Evolutionary conservation across 2,797 vertebrate species (phyloP).

Genomic region (Chiloscyllium punctatum): DNA sequence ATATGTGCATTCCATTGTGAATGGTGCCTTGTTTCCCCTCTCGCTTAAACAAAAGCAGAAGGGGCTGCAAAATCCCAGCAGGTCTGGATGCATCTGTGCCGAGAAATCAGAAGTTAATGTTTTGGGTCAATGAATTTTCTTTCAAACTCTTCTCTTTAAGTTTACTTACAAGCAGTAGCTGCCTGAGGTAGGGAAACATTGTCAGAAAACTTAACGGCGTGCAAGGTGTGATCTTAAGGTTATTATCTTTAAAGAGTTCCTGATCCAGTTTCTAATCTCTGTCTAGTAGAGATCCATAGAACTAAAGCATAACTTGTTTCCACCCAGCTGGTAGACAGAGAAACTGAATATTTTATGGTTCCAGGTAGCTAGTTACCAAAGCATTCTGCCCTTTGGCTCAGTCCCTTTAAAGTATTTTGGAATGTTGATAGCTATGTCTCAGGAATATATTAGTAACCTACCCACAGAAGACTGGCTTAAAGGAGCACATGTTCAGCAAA

Average conservation of each 20-base stretch:
- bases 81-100: no score
- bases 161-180: neutral
- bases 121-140: no score
- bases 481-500: neutral
- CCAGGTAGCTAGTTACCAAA: neutral
- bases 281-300: neutral
- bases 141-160: neutral
- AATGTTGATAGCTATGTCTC: neutral
- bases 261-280: neutral
- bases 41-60: no score
- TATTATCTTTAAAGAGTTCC: neutral
- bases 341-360: neutral
- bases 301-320: neutral
- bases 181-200: neutral
- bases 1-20: no score
- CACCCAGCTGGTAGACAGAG: neutral
- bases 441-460: neutral
- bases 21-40: no score
- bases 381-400: neutral
- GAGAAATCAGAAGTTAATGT: no score
- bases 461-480: neutral
- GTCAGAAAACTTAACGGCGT: neutral
- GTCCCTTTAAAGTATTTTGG: neutral
- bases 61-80: no score
- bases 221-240: neutral